Base-by-base conservation (phyloP, 2,797 vertebrate species). In the Phalloptychus januarius region DNA sequence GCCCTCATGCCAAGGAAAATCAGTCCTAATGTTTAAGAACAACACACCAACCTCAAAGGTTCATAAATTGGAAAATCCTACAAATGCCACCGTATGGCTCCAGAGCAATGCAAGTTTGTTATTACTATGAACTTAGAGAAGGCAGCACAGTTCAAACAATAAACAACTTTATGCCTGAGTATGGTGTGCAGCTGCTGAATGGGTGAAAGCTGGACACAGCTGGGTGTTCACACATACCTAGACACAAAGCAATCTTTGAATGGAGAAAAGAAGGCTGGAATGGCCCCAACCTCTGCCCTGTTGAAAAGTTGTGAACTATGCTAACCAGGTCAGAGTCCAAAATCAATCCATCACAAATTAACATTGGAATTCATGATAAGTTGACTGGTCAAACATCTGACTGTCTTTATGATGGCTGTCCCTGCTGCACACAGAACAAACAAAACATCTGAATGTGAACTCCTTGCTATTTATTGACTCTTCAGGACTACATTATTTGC, bases 311-410 rank as follows among this genome's bases (percentile, higher is more conserved):
- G 54, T 58, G 11, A 28, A 58, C n/a, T 56, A 56, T 56, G n/a
- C n/a, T 54, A n/a, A 8, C 7, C 5, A 0, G 5, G 54, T 31
- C n/a, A 1, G n/a, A 31, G n/a, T 5, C 54, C 10, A 0, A 13
- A 58, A 13, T 58, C 54, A 12, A 28, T 31, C n/a, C 54, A 31
- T 28, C 31, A 31, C 13, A 58, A 31, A 28, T 28, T 1, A 58
- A 28, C n/a, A 28, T 31, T 45, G 12, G 7, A 11, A 58, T 15
- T 58, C 25, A 28, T 58, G n/a, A 58, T 58, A 58, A 58, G n/a
- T 31, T 54, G 25, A n/a, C 1, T n/a, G 25, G 56, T 58, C 28
- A 28, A 58, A 58, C 12, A 28, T 58, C n/a, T 5, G 11, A n/a
- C n/a, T 12, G n/a, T n/a, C 54, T 5, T 58, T 58, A 13, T 31